These are phyloP conservation scores for Uloborus diversus DNA, from an alignment of 1,140 invertebrate genomes.

Conservation along the genomic window DNA sequence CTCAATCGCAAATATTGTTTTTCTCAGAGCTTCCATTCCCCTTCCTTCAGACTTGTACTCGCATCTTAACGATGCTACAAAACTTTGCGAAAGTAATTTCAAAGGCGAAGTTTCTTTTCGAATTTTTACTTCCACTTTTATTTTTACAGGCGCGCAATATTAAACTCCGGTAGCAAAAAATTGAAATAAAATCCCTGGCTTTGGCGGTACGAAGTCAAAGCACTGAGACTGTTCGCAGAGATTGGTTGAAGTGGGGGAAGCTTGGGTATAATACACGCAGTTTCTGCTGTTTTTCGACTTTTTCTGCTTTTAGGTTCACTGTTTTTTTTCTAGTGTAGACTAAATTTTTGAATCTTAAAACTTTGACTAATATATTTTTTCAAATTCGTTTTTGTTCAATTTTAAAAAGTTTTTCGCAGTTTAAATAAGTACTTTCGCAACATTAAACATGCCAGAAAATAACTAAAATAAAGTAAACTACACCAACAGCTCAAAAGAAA, in stretches of 20 bases:
- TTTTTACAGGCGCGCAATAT: constrained; percentile 26
- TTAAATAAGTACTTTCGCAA: no score
- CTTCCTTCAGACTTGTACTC: constrained; percentile 30
- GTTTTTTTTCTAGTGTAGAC: not conserved
- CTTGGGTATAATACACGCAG: not conserved
- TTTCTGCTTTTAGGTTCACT: not conserved
- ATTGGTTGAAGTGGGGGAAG: not conserved
- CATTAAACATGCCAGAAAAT: no score
- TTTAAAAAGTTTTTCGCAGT: no score
- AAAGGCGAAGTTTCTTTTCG: constrained; percentile 35
- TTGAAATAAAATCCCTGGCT: not conserved
- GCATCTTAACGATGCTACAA: constrained; percentile 49
- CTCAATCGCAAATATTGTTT: constrained; percentile 41
- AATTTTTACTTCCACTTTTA: constrained; percentile 18
- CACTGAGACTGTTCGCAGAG: not conserved
- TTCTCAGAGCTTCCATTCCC: constrained; percentile 6
- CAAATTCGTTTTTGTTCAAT: no score
- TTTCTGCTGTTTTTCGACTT: not conserved
- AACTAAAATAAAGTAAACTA: no score
- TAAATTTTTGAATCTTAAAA: no score
- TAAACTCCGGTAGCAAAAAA: constrained; percentile 22
- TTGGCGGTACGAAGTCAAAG: not conserved
- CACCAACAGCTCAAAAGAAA: no score
- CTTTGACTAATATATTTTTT: no score
- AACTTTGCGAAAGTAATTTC: constrained; percentile 45